Evolutionary conservation across 2,113 vertebrate genomes (phyloP).

Genomic region (Pituophis catenifer): DNA sequence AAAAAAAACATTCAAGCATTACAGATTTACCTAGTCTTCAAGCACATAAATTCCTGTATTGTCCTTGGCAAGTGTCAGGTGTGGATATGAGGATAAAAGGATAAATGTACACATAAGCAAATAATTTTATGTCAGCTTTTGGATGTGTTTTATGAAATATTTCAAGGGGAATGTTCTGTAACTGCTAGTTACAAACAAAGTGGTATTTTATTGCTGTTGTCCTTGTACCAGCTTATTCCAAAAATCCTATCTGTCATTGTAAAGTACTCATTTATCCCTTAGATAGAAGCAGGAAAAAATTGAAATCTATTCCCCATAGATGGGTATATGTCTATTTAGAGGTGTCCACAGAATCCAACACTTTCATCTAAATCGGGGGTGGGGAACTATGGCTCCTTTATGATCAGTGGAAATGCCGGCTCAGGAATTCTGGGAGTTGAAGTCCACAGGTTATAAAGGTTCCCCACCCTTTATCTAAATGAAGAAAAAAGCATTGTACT

Average conservation of each 20-base stretch:
- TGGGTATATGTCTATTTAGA: not conserved
- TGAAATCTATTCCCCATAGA: not conserved
- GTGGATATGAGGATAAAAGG: slow-evolving; percentile 1
- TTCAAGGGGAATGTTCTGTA: not conserved
- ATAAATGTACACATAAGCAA: slow-evolving; percentile 10
- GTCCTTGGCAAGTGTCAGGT: slow-evolving; percentile 1
- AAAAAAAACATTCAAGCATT: not conserved
- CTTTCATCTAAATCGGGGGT: not conserved
- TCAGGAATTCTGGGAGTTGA: not conserved
- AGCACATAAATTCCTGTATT: slow-evolving; percentile 20
- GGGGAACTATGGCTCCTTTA: not conserved
- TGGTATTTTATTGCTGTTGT: not conserved
- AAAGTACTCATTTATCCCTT: not conserved
- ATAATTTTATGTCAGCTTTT: not conserved
- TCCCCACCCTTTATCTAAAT: not conserved
- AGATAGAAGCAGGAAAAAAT: not conserved
- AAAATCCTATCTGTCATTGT: not conserved
- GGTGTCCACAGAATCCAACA: not conserved
- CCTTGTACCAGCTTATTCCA: not conserved
- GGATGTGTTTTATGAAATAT: slow-evolving; percentile 17
- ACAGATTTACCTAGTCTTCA: slow-evolving; percentile 18
- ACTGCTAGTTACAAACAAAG: not conserved
- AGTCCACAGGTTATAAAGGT: not conserved
- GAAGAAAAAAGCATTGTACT: not conserved
- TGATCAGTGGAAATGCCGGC: not conserved